A percentile compares a stretch with the other conserved stretches of the same genome.
phyloP scores from a whole-genome alignment of 2,888 invertebrate genomes.

The Callyntrura sp. region DNA sequence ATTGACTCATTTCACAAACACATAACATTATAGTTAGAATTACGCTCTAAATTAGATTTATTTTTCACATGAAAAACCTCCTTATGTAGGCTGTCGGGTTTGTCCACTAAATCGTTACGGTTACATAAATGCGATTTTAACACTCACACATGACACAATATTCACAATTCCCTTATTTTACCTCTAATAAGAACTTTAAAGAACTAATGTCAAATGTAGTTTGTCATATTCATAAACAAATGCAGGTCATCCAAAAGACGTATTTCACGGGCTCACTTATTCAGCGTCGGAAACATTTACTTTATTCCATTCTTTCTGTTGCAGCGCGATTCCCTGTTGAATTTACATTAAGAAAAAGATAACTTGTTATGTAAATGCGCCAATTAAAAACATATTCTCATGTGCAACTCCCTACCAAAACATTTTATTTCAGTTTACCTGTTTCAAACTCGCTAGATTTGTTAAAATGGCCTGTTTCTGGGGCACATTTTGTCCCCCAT shows the following conservation, averaged over 20 bases:
- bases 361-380: not conserved
- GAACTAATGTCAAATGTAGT: not conserved
- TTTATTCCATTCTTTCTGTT: slow-evolving; percentile 78
- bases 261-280: not conserved
- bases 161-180: no score
- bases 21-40: no score
- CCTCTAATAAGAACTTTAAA: no score
- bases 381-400: slow-evolving; percentile 3
- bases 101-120: no score
- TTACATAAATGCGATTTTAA: no score
- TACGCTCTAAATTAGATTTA: no score
- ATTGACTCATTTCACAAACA: no score
- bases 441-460: slow-evolving; percentile 79
- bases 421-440: slow-evolving; percentile 76
- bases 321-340: slow-evolving; percentile 78
- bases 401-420: no score
- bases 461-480: slow-evolving; percentile 79
- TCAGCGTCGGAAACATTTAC: slow-evolving; percentile 72
- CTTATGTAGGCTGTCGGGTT: no score
- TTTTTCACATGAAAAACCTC: no score
- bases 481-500: slow-evolving; percentile 62
- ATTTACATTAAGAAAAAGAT: not conserved
- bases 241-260: not conserved
- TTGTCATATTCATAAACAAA: no score
- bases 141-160: no score